A percentile compares a stretch with the other conserved stretches of the same genome.
Evolutionary conservation across 2,797 vertebrate species (phyloP).

Genomic region (Acanthurus tractus): DNA sequence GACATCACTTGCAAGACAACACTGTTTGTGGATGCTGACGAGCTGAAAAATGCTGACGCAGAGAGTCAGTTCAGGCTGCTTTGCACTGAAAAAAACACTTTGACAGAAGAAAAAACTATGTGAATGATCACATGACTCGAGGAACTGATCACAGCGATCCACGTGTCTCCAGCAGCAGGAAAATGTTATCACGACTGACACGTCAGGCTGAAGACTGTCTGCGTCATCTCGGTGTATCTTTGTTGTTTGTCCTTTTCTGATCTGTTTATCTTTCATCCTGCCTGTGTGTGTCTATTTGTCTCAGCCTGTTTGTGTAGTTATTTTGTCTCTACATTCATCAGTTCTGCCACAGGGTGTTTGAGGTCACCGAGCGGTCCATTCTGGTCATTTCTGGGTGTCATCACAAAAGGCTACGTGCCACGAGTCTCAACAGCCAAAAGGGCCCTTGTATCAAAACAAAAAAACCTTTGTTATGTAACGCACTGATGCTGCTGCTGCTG

Average conservation of each 20-base stretch:
- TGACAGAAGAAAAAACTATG: conserved; percentile 48
- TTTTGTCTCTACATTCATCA: conserved; percentile 66
- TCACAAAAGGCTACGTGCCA: conserved; percentile 75
- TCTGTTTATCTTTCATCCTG: conserved; percentile 11
- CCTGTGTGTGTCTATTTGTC: conserved; percentile 8
- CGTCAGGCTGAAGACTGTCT: conserved; percentile 23
- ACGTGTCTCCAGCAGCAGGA: not conserved
- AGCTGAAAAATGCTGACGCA: conserved; percentile 49
- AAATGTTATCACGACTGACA: conserved; percentile 12
- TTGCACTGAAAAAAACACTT: conserved; percentile 13
- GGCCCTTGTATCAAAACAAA: conserved; percentile 71
- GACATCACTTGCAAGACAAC: conserved; percentile 40
- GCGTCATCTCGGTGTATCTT: conserved; percentile 14
- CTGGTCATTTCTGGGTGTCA: conserved; percentile 78
- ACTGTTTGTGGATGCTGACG: conserved; percentile 50
- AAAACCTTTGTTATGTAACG: conserved; percentile 83
- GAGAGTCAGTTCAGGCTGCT: conserved; percentile 29
- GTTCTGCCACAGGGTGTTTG: conserved; percentile 49
- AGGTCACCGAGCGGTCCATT: conserved; percentile 69
- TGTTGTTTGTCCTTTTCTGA: conserved; percentile 28
- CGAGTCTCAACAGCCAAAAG: conserved; percentile 71
- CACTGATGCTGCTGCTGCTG: conserved; percentile 67
- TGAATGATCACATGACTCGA: conserved; percentile 59
- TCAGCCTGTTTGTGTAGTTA: conserved; percentile 49
- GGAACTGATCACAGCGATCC: conserved; percentile 3